These are phyloP conservation scores for Salvelinus sp. DNA, from an alignment of 2,113 vertebrate genomes.

Conservation along the genomic window DNA sequence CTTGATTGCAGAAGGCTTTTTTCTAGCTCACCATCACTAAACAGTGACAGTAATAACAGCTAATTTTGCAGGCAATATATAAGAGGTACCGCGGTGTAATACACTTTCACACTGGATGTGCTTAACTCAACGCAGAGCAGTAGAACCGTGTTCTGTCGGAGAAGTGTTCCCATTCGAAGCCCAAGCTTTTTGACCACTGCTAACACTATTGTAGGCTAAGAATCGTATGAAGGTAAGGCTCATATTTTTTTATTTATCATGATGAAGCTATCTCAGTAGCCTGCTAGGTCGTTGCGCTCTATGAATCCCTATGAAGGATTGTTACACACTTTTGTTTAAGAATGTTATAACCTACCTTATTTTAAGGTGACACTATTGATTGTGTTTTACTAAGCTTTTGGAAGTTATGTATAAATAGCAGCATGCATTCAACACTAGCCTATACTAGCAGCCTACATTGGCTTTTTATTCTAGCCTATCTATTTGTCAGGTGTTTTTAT, in stretches of 20 bases:
- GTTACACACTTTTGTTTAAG: too few relatives aligned
- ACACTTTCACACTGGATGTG: slow-evolving; percentile 99
- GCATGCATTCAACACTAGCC: too few relatives aligned
- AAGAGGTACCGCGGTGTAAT: slow-evolving; percentile 99
- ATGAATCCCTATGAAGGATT: too few relatives aligned
- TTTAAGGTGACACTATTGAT: too few relatives aligned
- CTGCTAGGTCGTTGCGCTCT: too few relatives aligned
- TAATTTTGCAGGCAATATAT: slow-evolving; percentile 99
- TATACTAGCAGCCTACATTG: too few relatives aligned
- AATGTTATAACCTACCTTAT: too few relatives aligned
- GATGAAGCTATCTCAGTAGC: not conserved
- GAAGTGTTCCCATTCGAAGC: slow-evolving; percentile 72
- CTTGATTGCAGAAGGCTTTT: slow-evolving; percentile 97
- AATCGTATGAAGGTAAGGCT: slow-evolving; percentile 82
- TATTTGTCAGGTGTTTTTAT: too few relatives aligned
- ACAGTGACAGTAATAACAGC: slow-evolving; percentile 99
- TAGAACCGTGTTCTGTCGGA: slow-evolving; percentile 81
- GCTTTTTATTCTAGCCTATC: too few relatives aligned
- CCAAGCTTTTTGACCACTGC: slow-evolving; percentile 73
- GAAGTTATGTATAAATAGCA: too few relatives aligned
- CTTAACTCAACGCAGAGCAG: slow-evolving; percentile 95
- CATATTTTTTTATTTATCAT: slow-evolving; percentile 10
- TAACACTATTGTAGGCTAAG: slow-evolving; percentile 54
- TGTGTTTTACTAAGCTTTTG: too few relatives aligned
- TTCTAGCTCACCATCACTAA: slow-evolving; percentile 99